Evolutionary conservation across 2,888 invertebrate species (phyloP).

Genomic region (Stenotaenia linearis): DNA sequence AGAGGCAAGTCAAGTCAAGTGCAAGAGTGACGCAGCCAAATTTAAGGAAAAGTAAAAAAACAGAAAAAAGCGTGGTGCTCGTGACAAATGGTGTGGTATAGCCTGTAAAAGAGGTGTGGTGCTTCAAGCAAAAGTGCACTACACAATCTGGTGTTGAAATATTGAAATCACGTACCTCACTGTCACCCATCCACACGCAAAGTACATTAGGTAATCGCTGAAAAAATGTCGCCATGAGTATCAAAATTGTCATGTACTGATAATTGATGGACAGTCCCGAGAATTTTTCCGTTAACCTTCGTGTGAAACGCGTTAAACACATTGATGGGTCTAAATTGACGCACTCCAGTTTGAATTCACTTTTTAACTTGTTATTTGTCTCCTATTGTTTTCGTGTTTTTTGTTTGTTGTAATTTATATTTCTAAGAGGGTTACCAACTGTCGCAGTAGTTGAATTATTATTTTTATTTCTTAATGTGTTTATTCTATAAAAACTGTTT

Average conservation of each 20-base stretch:
- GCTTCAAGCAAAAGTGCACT: constrained; percentile 14
- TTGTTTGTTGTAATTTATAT: no score
- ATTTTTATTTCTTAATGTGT: no score
- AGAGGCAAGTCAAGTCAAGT: constrained; percentile 11
- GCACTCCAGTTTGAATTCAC: no score
- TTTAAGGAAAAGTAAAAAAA: neutral
- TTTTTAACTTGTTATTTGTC: no score
- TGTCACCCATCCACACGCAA: constrained; percentile 79
- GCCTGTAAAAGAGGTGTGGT: neutral
- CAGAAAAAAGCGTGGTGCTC: neutral
- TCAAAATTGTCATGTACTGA: constrained; percentile 18
- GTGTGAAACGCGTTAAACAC: no score
- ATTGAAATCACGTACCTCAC: constrained; percentile 62
- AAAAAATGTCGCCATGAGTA: constrained; percentile 47
- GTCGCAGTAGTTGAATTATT: no score
- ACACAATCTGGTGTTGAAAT: constrained; percentile 2
- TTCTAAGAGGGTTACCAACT: no score
- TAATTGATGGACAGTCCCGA: constrained; percentile 31
- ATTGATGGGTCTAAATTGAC: no score
- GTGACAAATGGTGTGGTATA: constrained; percentile 6
- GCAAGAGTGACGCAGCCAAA: constrained; percentile 17
- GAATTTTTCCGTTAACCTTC: neutral
- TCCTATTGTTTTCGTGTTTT: no score
- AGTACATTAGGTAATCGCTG: constrained; percentile 75
- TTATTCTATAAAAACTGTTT: no score